Conservation (phyloP, 1,140 invertebrate species). For the Drosophila baimaii region DNA sequence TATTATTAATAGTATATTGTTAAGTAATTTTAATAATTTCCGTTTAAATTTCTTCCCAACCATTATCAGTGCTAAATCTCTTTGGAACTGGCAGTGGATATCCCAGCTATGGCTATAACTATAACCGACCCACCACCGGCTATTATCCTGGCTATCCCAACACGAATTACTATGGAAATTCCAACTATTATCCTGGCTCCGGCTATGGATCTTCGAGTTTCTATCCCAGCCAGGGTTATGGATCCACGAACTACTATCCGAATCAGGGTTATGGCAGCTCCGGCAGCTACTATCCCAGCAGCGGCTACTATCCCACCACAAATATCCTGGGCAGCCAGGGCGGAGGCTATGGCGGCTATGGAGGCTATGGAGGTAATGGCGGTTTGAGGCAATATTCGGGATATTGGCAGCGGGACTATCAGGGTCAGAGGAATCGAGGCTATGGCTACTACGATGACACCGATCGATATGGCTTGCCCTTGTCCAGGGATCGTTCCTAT, state of each 20-base stretch:
- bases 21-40: not conserved
- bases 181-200: constrained; percentile 22
- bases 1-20: not conserved
- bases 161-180: constrained; percentile 37
- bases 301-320: constrained; percentile 68
- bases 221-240: constrained; percentile 38
- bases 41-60: no score
- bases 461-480: constrained; percentile 79
- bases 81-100: constrained; percentile 62
- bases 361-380: constrained; percentile 84
- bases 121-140: constrained; percentile 43
- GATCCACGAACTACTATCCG: constrained; percentile 42
- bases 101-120: constrained; percentile 55
- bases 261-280: constrained; percentile 15
- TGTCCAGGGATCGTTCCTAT: constrained; percentile 49
- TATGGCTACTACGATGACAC: constrained; percentile 79
- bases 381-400: constrained; percentile 83
- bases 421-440: constrained; percentile 78
- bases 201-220: constrained; percentile 50
- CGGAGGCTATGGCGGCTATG: constrained; percentile 78
- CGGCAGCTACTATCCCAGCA: constrained; percentile 47
- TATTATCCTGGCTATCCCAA: constrained; percentile 60
- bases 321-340: constrained; percentile 73
- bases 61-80: constrained; percentile 64
- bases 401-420: constrained; percentile 81